phyloP scores from a whole-genome alignment of 2,113 vertebrate genomes.

The Glaucidium brasilianum region DNA sequence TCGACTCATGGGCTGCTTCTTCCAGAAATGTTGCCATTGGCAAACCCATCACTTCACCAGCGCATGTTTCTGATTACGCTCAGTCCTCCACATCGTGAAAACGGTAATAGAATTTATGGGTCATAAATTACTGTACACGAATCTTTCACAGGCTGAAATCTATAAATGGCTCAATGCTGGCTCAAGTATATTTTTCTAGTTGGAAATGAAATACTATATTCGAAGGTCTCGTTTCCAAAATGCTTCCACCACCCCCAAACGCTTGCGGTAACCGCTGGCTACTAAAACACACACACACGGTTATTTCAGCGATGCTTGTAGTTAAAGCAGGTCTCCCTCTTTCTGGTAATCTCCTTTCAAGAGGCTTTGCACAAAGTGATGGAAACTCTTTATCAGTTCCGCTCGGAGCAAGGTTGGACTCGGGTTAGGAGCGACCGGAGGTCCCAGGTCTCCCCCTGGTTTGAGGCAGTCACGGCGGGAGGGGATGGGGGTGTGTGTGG shows the following conservation, averaged over 20 bases:
- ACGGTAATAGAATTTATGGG: not conserved
- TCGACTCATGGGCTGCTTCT: not conserved
- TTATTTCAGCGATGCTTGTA: not conserved
- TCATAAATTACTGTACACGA: not conserved
- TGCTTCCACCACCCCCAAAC: not conserved
- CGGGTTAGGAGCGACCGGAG: not conserved
- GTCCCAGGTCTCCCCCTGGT: not conserved
- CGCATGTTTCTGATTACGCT: not conserved
- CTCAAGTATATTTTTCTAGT: not conserved
- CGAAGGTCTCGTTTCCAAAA: not conserved
- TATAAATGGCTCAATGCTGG: not conserved
- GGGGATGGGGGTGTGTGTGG: too few relatives aligned
- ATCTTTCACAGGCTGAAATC: not conserved
- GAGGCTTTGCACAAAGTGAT: not conserved
- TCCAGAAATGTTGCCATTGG: not conserved
- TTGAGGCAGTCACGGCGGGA: not conserved
- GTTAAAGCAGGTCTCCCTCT: not conserved
- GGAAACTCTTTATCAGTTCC: not conserved
- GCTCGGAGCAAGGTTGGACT: not conserved
- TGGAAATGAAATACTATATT: not conserved
- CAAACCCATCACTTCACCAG: not conserved
- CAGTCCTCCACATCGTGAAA: not conserved
- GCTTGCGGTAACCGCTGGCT: not conserved
- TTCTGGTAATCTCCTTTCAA: not conserved
- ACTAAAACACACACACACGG: not conserved